Conservation (phyloP, 2,888 invertebrate species). For the Phragmatobia fuliginosa region DNA sequence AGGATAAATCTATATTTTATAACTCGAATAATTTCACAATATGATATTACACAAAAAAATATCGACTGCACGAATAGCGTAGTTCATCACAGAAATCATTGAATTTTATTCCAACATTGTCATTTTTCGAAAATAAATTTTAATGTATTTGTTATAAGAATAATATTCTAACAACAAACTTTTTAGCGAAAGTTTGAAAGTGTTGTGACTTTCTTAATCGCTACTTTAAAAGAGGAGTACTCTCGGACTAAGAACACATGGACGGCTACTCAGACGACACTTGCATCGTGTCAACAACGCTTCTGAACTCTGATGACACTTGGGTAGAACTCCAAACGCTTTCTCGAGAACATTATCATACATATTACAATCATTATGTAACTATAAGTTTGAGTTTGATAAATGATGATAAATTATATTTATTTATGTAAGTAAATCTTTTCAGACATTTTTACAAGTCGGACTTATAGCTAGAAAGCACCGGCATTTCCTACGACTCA, state of each 20-base stretch:
- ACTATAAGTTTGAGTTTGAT: not conserved
- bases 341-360: not conserved
- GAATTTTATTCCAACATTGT: not conserved
- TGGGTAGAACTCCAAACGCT: not conserved
- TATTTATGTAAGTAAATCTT: not conserved
- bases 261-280: slow-evolving; percentile 20
- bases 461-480: too few relatives aligned
- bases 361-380: not conserved
- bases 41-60: too few relatives aligned
- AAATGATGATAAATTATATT: not conserved
- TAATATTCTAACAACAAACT: not conserved
- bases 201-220: slow-evolving; percentile 1
- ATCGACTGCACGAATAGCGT: too few relatives aligned
- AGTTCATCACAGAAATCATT: not conserved
- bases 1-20: not conserved
- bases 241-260: slow-evolving; percentile 4
- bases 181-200: slow-evolving; percentile 1
- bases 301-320: slow-evolving; percentile 15
- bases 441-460: too few relatives aligned
- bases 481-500: too few relatives aligned
- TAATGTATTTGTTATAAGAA: not conserved
- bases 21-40: too few relatives aligned
- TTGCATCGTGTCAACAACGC: slow-evolving; percentile 13
- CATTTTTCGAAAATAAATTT: not conserved
- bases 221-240: not conserved